Evolutionary conservation across 2,113 vertebrate genomes (phyloP), one percentile per base, ranked within the genome.

Genomic region (Etia nguti): DNA sequence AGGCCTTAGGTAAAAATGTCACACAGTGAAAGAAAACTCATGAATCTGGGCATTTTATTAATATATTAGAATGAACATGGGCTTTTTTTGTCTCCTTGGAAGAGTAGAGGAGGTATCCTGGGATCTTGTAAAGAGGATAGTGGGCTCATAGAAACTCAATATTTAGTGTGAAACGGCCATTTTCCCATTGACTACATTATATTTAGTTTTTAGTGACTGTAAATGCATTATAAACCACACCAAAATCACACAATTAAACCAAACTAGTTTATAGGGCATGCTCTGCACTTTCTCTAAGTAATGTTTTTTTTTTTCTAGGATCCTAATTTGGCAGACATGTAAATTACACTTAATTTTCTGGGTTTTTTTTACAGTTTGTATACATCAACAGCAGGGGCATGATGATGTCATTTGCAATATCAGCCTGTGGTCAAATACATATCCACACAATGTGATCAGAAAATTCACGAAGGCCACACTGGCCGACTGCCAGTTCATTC

Each of bases 271-370:
- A 50, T 50, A 50, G 16, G 48, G 15, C 24, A 75, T 48, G 24
- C 10, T 8, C 50, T 20, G 1, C 43, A 3, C 26, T 20, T 50
- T 77, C 70, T 77, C 70, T 31, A 0, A 12, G 26, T 12, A 8
- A 1, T 20, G 18, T 2, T 1, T 3, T 48, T 48, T 65, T 8
- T 10, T 26, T 29, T 50, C 70, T 75, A 2, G 24, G 0, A 48
- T 48, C 24, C 15, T 11, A 54, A 65, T 31, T 54, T 80, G 16
- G 10, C 75, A 54, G 31, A 38, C 36, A 0, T 48, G 13, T 38
- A 77, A 82, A 77, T 60, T 1, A 0, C 24, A 86, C 10, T 4
- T 0, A 3, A 4, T 12, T 20, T 46, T 13, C 29, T 5, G 16
- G 34, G 3, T n/a, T n/a, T 16, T 62, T n/a, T 54, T 29, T 13